Base-by-base conservation (phyloP, 2,797 vertebrate genomes). In the Emydoidea blandingii region DNA sequence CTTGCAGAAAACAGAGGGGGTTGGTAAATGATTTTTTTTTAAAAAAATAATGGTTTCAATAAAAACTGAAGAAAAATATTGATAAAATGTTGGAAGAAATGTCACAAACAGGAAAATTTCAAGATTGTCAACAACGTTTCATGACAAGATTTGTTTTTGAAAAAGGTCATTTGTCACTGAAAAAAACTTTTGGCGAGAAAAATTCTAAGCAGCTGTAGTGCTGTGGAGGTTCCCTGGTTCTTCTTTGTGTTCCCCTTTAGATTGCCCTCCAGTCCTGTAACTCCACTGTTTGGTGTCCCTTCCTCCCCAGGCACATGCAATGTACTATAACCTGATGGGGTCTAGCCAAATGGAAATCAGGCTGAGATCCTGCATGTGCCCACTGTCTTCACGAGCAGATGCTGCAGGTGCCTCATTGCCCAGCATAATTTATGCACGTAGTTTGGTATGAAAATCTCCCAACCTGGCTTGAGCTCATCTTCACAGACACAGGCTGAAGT, bases 41-140 rank as follows among this genome's bases (percentile, higher is more conserved):
- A n/a, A n/a, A n/a, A n/a, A 37, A 37, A 37, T 78, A 68, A 21
- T 8, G 47, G 54, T 15, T 0, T 1, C 16, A 25, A 25, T 44
- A 56, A 81, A 80, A 86, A 41, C 5, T 8, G 19, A 89, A 88
- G 23, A 34, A 59, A 87, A 94, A 53, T 53, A 10, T 5, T 34
- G 56, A 12, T 6, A 44, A 50, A 50, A 50, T 59, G 12, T 27
- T 34, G 29, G 56, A 89, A 76, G 81, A 29, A 47, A 41, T 49
- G 21, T 4, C 37, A 27, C 82, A 89, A 49, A 3, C 1, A 3
- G 25, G 29, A 83, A 12, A 1, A 49, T 29, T 3, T 16, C 27
- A 78, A 49, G 15, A 49, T 47, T 49, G 29, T 47, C 27, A 31
- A 49, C 29, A 27, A 49, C 18, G 31, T 49, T 78, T 49, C n/a